Evolutionary conservation across 1,140 invertebrate species (phyloP), one percentile per base, ranked within the genome.

Genomic region (Drosophila tani): DNA sequence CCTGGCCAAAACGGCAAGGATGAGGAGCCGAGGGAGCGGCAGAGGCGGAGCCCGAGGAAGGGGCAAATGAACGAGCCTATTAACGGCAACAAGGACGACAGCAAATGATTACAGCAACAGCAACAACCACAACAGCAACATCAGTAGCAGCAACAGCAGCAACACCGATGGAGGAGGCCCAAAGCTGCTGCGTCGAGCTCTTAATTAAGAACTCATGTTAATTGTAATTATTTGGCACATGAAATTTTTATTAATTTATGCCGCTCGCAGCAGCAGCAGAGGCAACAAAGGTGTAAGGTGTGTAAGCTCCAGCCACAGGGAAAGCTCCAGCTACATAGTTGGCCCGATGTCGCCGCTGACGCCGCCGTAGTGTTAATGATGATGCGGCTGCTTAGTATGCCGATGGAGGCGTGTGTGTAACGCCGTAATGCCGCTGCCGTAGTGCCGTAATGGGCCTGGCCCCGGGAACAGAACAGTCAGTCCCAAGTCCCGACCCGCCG

Each of bases 171-270:
- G n/a, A 9, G 32, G 41, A 70, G 24, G 32, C 24, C 64, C 56
- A 63, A 63, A 67, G 68, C 82, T 58, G 79, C 75, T 58, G 79
- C 75, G 79, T 62, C 78, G 70, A 71, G 81, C 91, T 88, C 91
- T 92, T 92, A 92, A 92, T 92, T 92, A 92, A 92, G 91, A 92
- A 92, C 91, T 92, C 91, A 92, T 92, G 91, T 92, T 92, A 92
- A 91, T 91, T 91, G 91, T 91, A 92, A 92, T 92, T 92, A 92
- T 92, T 92, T 92, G 91, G 91, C 91, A 92, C 91, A 92, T 92
- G 91, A 91, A 92, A 91, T 88, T 91, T 92, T 92, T 92, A 92
- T 92, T 92, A 92, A 92, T 92, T 92, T 92, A 91, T 91, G 71
- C 82, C 82, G 79, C 79, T 78, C 74, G 66, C 86, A 24, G 66